A percentile compares a stretch with the other conserved stretches of the same genome.
These are phyloP conservation scores for Pampus argenteus DNA, from an alignment of 2,797 vertebrate genomes.

Conservation along the genomic window DNA sequence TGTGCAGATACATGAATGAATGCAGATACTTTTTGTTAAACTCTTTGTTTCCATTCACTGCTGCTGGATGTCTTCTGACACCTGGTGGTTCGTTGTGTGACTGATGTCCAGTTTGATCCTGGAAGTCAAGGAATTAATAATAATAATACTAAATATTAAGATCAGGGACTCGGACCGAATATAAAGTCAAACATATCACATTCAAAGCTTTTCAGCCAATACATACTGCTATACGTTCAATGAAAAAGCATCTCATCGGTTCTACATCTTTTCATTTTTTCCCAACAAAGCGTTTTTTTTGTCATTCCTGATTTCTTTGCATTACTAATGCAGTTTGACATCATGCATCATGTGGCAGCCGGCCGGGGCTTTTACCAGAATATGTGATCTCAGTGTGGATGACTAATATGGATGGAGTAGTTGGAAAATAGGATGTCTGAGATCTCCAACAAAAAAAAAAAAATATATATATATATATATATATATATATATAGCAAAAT, in stretches of 20 bases:
- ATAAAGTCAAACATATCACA: constrained; percentile 13
- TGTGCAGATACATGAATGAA: neutral
- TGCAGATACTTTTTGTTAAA: no score
- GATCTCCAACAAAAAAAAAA: neutral
- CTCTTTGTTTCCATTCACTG: no score
- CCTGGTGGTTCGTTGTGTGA: constrained; percentile 27
- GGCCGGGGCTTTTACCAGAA: constrained; percentile 1
- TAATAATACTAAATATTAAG: neutral
- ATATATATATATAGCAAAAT: no score
- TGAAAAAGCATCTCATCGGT: neutral
- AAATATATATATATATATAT: no score
- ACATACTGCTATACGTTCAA: neutral
- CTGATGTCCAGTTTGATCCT: neutral
- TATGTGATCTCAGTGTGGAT: neutral
- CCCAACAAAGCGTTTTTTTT: neutral
- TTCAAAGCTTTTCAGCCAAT: neutral
- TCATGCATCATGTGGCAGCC: constrained; percentile 13
- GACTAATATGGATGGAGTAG: neutral
- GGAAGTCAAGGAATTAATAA: neutral
- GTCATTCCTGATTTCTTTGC: constrained; percentile 30
- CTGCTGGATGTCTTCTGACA: constrained; percentile 28
- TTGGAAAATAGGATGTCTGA: constrained; percentile 5
- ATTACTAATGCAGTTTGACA: constrained; percentile 33
- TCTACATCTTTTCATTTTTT: neutral
- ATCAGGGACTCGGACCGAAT: constrained; percentile 15